A percentile compares a stretch with the other conserved stretches of the same genome.
phyloP scores from a whole-genome alignment of 2,797 vertebrate genomes.

The Nannoperca australis region DNA sequence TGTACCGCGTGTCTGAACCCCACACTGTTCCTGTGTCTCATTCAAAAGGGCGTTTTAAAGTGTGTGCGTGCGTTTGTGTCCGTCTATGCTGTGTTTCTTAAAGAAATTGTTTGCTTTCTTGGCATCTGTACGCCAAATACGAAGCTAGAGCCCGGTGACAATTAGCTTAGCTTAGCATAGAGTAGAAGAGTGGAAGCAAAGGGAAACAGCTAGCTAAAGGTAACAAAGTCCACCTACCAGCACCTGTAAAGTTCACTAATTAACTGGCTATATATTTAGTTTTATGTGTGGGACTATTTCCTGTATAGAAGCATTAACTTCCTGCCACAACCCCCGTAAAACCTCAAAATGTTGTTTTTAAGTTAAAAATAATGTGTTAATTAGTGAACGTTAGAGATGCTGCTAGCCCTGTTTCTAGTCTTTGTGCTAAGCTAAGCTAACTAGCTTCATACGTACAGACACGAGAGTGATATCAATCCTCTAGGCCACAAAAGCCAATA shows the following conservation, averaged over 20 bases:
- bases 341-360: neutral
- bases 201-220: neutral
- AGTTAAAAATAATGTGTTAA: neutral
- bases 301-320: neutral
- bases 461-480: neutral
- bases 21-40: slow-evolving; percentile 16
- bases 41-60: slow-evolving; percentile 40
- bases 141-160: neutral
- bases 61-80: slow-evolving; percentile 24
- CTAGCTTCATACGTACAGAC: neutral
- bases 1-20: slow-evolving; percentile 13
- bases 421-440: slow-evolving; percentile 20
- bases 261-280: neutral
- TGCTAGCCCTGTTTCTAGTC: neutral
- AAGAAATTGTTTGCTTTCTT: slow-evolving; percentile 7
- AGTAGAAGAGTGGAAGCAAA: neutral
- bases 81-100: slow-evolving; percentile 12
- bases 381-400: neutral
- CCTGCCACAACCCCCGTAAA: neutral
- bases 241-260: neutral
- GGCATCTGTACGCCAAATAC: neutral
- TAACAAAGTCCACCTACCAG: neutral
- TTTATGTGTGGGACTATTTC: neutral
- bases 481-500: neutral
- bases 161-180: neutral